phyloP scores from a whole-genome alignment of 2,888 invertebrate species.

The Stratiomys singularior region DNA sequence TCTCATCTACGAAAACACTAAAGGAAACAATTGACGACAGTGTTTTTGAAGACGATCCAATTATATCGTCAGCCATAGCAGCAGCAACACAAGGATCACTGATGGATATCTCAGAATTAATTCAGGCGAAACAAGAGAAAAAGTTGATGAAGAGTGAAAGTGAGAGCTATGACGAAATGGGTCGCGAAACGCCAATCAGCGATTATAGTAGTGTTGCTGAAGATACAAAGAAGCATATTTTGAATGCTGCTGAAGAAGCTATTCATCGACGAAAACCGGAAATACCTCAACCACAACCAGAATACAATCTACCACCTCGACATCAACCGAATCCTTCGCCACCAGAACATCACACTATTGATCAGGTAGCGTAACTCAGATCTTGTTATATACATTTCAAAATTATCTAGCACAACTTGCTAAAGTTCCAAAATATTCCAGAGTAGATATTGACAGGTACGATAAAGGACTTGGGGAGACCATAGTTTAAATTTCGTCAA shows the following conservation, averaged over 20 bases:
- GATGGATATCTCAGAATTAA: conserved; percentile 65
- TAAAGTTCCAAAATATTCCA: too few relatives aligned
- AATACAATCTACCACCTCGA: conserved; percentile 54
- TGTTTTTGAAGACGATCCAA: conserved; percentile 66
- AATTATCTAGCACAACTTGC: too few relatives aligned
- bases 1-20: conserved; percentile 65
- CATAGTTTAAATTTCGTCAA: too few relatives aligned
- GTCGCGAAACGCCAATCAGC: conserved; percentile 45
- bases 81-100: conserved; percentile 65
- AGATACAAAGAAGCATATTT: conserved; percentile 59
- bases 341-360: conserved; percentile 64
- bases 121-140: conserved; percentile 59
- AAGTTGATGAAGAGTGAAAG: conserved; percentile 58
- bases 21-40: conserved; percentile 66
- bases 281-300: conserved; percentile 53
- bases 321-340: conserved; percentile 53
- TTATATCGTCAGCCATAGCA: conserved; percentile 65
- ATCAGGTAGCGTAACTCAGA: conserved; percentile 56
- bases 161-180: conserved; percentile 49
- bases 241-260: conserved; percentile 56
- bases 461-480: too few relatives aligned
- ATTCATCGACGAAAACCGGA: conserved; percentile 61
- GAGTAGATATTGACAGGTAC: too few relatives aligned
- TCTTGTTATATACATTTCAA: too few relatives aligned
- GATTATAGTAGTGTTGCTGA: conserved; percentile 55